Conservation (phyloP, 1,140 invertebrate genomes). For the Drosophila neocordata region DNA sequence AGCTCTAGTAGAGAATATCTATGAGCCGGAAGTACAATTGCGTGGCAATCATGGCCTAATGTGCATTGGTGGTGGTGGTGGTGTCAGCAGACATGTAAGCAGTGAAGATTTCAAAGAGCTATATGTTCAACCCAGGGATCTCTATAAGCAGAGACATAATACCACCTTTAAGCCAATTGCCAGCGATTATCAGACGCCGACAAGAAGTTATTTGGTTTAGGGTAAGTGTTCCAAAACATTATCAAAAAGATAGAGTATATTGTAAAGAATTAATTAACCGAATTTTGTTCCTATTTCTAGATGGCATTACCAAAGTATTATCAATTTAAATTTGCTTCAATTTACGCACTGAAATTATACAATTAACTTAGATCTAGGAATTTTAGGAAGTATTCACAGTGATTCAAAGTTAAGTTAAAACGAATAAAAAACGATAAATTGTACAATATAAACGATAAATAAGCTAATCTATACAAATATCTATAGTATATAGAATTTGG, state of each 20-base stretch:
- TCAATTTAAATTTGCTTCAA: background rate
- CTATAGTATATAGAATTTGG: background rate
- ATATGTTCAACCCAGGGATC: slow-evolving; percentile 67
- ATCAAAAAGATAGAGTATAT: background rate
- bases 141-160: slow-evolving; percentile 66
- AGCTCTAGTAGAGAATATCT: slow-evolving; percentile 71
- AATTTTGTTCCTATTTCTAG: background rate
- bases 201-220: slow-evolving; percentile 70
- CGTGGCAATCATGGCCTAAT: slow-evolving; percentile 33
- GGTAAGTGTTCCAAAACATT: background rate
- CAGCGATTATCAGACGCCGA: slow-evolving; percentile 60
- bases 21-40: slow-evolving; percentile 67
- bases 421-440: background rate
- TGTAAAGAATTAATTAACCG: background rate
- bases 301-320: slow-evolving; percentile 3
- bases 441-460: background rate
- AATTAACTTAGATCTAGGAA: background rate
- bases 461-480: background rate
- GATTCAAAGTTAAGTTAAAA: slow-evolving; percentile 7
- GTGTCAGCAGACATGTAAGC: slow-evolving; percentile 41
- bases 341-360: background rate
- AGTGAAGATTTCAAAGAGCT: slow-evolving; percentile 72
- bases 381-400: slow-evolving; percentile 7
- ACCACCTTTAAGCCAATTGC: slow-evolving; percentile 63
- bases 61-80: slow-evolving; percentile 24